Evolutionary conservation across 1,140 invertebrate genomes (phyloP), one percentile per base, ranked within the genome.

Genomic region (Cryptotermes secundus): DNA sequence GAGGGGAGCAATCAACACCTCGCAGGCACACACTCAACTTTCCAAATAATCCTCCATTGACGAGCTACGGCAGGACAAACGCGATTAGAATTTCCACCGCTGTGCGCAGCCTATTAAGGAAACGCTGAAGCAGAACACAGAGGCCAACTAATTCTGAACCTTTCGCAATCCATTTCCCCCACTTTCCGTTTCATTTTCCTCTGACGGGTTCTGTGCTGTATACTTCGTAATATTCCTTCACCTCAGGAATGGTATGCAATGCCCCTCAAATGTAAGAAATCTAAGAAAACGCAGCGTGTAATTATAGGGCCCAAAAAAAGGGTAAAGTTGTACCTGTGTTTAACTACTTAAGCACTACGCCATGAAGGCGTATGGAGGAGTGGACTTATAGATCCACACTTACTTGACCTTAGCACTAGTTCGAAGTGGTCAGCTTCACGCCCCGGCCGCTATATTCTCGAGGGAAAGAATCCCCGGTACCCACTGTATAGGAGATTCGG

Each of bases 81-180:
- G 59, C 59, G 26, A 72, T 72, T 72, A 72, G 59, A 72, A 72
- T 72, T 72, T 72, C 59, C 59, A 72, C 59, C n/a, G n/a, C 59
- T n/a, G 59, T 31, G 59, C 26, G 59, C 31, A 31, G 9, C 31
- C 59, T 72, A 31, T 72, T 72, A 72, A 72, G n/a, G 59, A 72
- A 72, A 26, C 59, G 26, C 59, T 72, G 59, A 72, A 72, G 59
- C 59, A 31, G 59, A 72, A 72, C 59, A 14, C 59, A 72, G 6
- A 19, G 38, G 38, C 26, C 3, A 9, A 72, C 59, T 72, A 72
- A 72, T 72, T 72, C 59, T 72, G 26, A 72, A 72, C 59, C n/a
- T 31, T 72, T 72, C 59, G 59, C 59, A 72, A 72, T 72, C 31
- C 59, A 26, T 72, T 31, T 26, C 59, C 59, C 14, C 26, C 4